phyloP scores from a whole-genome alignment of 92 coral and sea anemone species.

The Siderastrea radians region DNA sequence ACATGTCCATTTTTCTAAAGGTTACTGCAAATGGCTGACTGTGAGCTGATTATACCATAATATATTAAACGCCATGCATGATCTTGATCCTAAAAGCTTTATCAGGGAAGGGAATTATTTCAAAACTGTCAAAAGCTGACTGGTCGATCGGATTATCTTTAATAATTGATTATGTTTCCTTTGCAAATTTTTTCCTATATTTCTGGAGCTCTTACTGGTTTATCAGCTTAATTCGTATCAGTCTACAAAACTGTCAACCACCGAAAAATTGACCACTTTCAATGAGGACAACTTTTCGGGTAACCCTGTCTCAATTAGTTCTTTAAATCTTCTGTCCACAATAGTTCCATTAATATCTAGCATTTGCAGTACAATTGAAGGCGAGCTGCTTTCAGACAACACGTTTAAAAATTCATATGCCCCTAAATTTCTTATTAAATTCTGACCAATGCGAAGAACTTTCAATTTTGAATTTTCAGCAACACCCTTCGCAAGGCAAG shows the following conservation, averaged over 20 bases:
- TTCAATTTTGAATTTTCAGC: constrained; percentile 68
- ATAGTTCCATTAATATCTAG: constrained; percentile 90
- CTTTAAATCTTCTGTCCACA: constrained; percentile 69
- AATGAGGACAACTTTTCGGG: constrained; percentile 51
- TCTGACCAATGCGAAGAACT: constrained; percentile 81
- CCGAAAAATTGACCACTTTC: constrained; percentile 73
- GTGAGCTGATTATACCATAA: too few relatives aligned
- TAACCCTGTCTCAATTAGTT: constrained; percentile 41
- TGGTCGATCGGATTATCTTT: neutral
- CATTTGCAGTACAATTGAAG: constrained; percentile 54
- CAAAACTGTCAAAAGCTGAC: too few relatives aligned
- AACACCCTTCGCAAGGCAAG: constrained; percentile 70
- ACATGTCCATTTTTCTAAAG: too few relatives aligned
- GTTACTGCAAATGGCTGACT: too few relatives aligned
- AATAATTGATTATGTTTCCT: neutral
- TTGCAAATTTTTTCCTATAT: neutral
- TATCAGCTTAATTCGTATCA: neutral
- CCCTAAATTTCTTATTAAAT: constrained; percentile 83
- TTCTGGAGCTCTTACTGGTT: neutral
- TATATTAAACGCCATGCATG: too few relatives aligned
- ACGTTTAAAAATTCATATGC: constrained; percentile 73
- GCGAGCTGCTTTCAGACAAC: constrained; percentile 15
- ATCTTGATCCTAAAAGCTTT: too few relatives aligned
- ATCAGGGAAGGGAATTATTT: too few relatives aligned
- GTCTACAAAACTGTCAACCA: constrained; percentile 14